Base-by-base conservation (phyloP, 2,888 invertebrate genomes). In the Lasioglossum pauxillum region DNA sequence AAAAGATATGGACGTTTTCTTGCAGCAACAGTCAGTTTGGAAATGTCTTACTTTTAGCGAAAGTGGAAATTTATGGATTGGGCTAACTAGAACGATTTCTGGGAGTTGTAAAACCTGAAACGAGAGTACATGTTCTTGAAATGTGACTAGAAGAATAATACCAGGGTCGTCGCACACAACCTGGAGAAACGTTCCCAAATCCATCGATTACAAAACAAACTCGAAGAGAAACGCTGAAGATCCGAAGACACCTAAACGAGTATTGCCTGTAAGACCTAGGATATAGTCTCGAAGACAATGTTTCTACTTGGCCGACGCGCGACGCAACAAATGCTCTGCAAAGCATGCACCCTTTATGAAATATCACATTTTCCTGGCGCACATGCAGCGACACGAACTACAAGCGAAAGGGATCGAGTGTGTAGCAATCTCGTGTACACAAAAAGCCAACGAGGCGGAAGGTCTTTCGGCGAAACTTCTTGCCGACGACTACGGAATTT, bases 401-500 rank as follows among this genome's bases (percentile, higher is more conserved):
- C 27, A 14, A 60, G 60, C 64, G 35, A 64, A 31, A 35, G 2
- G 64, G 19, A 67, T 67, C 64, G 67, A 16, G 67, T 67, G 67
- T 67, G 67, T 67, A 31, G 67, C 35, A 67, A 67, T 67, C 31
- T 67, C 31, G 67, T 67, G 35, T 67, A 67, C 19, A 67, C 35
- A 35, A 67, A 67, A 27, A 67, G 16, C 31, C 67, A 67, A 35
- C 67, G 67, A 67, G 16, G 31, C 67, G 67, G 67, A 67, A 67
- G 67, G 67, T 67, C 53, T 57, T 35, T 53, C 53, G 3, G 49
- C n/a, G n/a, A 23, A 35, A 38, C 41, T 31, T 44, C 60, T 31
- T 38, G 23, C 19, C 60, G 75, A 41, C 53, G 27, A 60, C 77
- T 77, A 67, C 12, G 41, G 41, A 41, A 78, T 75, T 75, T 75